Percentiles rank a stretch among this genome's conserved stretches.
Conservation (phyloP, 2,113 vertebrate species). For the Xyrauchen texanus region DNA sequence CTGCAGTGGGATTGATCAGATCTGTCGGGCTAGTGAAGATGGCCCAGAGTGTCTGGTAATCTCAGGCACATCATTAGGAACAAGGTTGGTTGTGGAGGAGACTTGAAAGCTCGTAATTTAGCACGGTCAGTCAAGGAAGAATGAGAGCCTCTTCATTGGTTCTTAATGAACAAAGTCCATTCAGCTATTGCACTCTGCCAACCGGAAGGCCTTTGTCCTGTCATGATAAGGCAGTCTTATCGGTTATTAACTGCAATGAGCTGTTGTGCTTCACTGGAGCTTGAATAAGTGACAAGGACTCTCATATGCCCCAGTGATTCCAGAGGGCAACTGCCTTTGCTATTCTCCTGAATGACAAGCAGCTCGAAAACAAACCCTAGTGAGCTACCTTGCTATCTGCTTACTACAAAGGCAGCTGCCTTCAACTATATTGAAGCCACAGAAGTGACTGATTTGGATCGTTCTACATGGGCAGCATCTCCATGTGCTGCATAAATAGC, state of each 20-base stretch:
- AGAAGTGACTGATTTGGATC: too few species aligned
- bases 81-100: not conserved
- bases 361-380: too few species aligned
- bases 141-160: conserved; percentile 68
- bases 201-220: conserved; percentile 67
- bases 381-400: too few species aligned
- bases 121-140: conserved; percentile 59
- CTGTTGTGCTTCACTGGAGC: conserved; percentile 48
- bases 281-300: not conserved
- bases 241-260: conserved; percentile 76
- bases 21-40: conserved; percentile 45
- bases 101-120: conserved; percentile 47
- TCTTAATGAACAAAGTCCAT: conserved; percentile 50
- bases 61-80: too few species aligned
- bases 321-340: not conserved
- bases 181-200: conserved; percentile 65
- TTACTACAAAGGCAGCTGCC: too few species aligned
- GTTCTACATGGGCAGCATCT: too few species aligned
- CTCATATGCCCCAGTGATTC: not conserved
- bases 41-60: not conserved
- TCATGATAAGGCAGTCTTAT: conserved; percentile 69
- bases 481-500: too few species aligned
- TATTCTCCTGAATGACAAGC: too few species aligned
- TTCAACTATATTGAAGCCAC: too few species aligned
- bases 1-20: conserved; percentile 61